Evolutionary conservation across 2,797 vertebrate genomes (phyloP).

Genomic region (Gadopsis marmoratus): DNA sequence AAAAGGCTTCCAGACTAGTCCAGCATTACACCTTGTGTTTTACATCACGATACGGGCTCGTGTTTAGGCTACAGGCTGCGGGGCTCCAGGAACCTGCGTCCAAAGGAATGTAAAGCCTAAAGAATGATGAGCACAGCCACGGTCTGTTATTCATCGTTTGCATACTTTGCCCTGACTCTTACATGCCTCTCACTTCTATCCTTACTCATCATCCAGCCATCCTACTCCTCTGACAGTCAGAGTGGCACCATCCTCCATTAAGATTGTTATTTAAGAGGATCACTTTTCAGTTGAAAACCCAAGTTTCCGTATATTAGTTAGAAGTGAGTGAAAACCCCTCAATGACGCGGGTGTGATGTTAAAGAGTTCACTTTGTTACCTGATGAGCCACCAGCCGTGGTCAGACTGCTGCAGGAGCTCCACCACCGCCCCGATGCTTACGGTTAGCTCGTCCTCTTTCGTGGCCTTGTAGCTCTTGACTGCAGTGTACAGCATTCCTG

Average conservation of each 20-base stretch:
- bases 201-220: not conserved
- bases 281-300: not conserved
- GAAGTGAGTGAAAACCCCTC: not conserved
- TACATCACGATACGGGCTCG: not conserved
- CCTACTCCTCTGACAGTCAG: not conserved
- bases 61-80: not conserved
- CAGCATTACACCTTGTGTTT: not conserved
- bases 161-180: not conserved
- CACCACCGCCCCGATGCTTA: constrained; percentile 84
- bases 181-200: too few species aligned
- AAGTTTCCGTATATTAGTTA: not conserved
- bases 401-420: constrained; percentile 86
- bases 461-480: constrained; percentile 82
- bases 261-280: not conserved
- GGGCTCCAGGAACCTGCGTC: not conserved
- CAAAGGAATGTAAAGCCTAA: not conserved
- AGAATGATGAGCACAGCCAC: not conserved
- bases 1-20: not conserved
- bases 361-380: constrained; percentile 75
- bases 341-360: not conserved
- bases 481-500: constrained; percentile 85
- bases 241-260: too few species aligned
- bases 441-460: constrained; percentile 86
- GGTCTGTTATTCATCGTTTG: not conserved
- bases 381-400: constrained; percentile 93